Evolutionary conservation across 2,113 vertebrate genomes (phyloP), one percentile per base, ranked within the genome.

Genomic region (Saguinus midas): DNA sequence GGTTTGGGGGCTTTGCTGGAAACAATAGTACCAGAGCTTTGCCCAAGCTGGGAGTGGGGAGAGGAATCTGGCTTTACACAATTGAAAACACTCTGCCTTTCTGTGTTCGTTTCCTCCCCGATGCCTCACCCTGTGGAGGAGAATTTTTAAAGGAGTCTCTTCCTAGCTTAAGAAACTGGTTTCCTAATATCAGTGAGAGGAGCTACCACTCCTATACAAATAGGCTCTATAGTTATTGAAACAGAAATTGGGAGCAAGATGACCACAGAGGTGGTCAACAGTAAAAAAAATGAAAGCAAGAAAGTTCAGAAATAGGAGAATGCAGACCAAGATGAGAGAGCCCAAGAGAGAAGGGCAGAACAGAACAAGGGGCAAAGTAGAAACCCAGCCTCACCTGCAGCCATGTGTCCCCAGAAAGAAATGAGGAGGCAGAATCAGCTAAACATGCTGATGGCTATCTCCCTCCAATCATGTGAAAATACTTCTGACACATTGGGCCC

Each of bases 1-100:
- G 72, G 52, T 92, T 86, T 97, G 55, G 78, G 85, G 78, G 55
- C 68, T 88, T 75, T 83, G 79, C 85, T 96, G 79, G 43, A 96
- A 88, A 95, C 45, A 32, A 13, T 79, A 81, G 82, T 52, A 85
- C 40, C 40, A 55, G 85, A n/a, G 86, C 82, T 90, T 78, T 79
- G 32, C 48, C 70, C 37, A 21, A 21, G 48, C 66, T 48, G 81
- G 29, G 80, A 43, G 23, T 81, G 23, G 90, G 66, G 84, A 78
- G n/a, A 37, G 64, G 70, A 61, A 55, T 57, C 61, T 64, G 72
- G 17, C 68, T 92, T 64, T 32, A n/a, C 66, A 94, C 57, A 82
- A 82, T 10, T 64, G 80, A 82, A 93, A 94, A 92, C 35, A 89
- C 21, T 20, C 50, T 29, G 68, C 70, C 50, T 83, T 45, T n/a